Conservation (phyloP, 2,113 vertebrate genomes). For the Gallinago jamesoni region DNA sequence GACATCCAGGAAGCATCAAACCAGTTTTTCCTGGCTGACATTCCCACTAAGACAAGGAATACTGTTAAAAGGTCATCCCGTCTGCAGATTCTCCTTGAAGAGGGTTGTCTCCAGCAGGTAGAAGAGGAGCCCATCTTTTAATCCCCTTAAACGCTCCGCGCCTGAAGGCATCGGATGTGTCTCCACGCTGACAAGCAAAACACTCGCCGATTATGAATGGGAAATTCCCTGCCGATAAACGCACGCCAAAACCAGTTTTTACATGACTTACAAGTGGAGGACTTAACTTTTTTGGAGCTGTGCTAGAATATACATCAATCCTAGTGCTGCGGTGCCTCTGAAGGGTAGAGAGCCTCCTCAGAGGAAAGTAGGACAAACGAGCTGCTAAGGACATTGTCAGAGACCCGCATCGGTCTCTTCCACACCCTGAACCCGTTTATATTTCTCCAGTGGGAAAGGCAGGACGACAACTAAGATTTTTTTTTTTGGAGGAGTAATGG, state of each 20-base stretch:
- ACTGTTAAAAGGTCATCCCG: background rate
- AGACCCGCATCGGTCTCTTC: background rate
- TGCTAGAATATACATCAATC: background rate
- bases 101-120: conserved; percentile 6
- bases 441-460: background rate
- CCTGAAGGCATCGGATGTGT: background rate
- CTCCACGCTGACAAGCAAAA: conserved; percentile 12
- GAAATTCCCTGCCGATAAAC: conserved; percentile 30
- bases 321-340: background rate
- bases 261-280: background rate
- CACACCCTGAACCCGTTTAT: background rate
- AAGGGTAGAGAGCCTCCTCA: background rate
- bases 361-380: background rate
- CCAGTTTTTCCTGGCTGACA: conserved; percentile 50
- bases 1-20: conserved; percentile 44
- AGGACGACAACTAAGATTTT: background rate
- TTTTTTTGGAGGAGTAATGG: background rate
- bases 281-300: background rate
- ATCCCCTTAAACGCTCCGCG: background rate
- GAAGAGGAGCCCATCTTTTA: background rate
- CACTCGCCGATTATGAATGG: background rate
- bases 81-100: background rate
- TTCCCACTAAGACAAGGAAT: conserved; percentile 7
- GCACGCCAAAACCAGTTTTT: background rate
- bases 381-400: background rate